Base-by-base conservation (phyloP, 2,888 invertebrate genomes). In the Andrena flavipes region DNA sequence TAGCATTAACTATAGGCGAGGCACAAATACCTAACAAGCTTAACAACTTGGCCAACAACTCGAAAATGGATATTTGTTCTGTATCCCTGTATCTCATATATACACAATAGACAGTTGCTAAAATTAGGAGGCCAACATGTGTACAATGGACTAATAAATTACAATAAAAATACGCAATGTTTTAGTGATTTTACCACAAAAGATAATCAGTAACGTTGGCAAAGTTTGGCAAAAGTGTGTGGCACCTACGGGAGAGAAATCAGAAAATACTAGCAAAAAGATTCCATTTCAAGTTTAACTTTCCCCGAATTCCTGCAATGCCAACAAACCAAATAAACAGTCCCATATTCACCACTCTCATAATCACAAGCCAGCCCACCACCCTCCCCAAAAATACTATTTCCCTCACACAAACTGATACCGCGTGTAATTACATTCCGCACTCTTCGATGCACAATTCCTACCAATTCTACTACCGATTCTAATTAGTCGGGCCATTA, bases 401-500 rank as follows among this genome's bases (percentile, higher is more conserved):
- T 48, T 7, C 8, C 7, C 49, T 62, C 20, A 54, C 42, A n/a
- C 26, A 69, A 64, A 76, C 64, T 76, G 49, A 69, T 76, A 30
- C 42, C 29, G 20, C 29, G 48, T 29, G 20, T 42, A 64, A 42
- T 60, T 70, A 29, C 10, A 29, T 49, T 69, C 49, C 35, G 30
- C 54, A 65, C 20, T 35, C 72, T n/a, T 26, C 23, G 16, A 33
- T 20, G 13, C 23, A 54, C 78, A 69, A 69, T 59, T 48, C 7
- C 48, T 69, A 35, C 35, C 60, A 30, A 16, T 42, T 42, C 42
- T 42, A 42, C 16, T 29, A 30, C n/a, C 60, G 16, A 35, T 73
- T n/a, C 51, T 60, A 73, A 73, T 73, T 77, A 79, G 49, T 76
- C 76, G 56, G 33, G 59, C 49, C 29, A 70, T 79, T 65, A 79